A percentile compares a stretch with the other conserved stretches of the same genome.
These are phyloP conservation scores for Lagocephalus sceleratus DNA, from an alignment of 2,797 vertebrate species.

Conservation along the genomic window DNA sequence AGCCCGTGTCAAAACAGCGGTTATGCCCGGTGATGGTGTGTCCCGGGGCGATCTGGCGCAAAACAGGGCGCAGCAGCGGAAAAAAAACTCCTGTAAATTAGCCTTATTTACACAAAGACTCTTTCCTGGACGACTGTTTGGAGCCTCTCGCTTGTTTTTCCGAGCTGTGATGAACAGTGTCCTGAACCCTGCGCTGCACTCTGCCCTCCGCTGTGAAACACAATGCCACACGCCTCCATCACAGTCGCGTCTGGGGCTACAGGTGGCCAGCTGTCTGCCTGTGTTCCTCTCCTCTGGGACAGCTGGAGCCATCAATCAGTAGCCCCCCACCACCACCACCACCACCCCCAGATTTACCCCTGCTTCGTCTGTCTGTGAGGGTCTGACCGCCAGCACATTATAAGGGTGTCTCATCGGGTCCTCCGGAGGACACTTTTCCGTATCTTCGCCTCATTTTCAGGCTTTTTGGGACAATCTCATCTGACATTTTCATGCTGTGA, in stretches of 20 bases:
- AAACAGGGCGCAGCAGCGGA: constrained; percentile 11
- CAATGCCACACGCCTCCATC: constrained; percentile 59
- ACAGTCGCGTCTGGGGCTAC: constrained; percentile 69
- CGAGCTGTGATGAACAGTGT: constrained; percentile 31
- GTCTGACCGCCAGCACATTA: constrained; percentile 37
- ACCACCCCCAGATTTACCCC: constrained; percentile 29
- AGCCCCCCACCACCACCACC: too few relatives aligned
- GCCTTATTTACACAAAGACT: not conserved
- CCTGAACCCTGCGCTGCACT: constrained; percentile 55
- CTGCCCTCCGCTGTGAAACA: constrained; percentile 70
- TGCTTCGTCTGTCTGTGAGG: constrained; percentile 44
- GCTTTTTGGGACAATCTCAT: constrained; percentile 14
- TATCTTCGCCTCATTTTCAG: constrained; percentile 12
- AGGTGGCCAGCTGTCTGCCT: constrained; percentile 80
- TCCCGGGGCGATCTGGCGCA: constrained; percentile 6
- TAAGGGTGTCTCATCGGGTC: constrained; percentile 43
- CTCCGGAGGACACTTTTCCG: constrained; percentile 33
- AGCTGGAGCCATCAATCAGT: constrained; percentile 79
- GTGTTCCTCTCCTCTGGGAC: constrained; percentile 70
- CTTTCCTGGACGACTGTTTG: not conserved
- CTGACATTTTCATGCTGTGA: not conserved
- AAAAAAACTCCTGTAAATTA: constrained; percentile 32
- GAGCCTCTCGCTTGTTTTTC: constrained; percentile 22
- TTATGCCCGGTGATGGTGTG: constrained; percentile 18
- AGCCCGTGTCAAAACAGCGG: constrained; percentile 51